These are phyloP conservation scores for Pseudoatta argentina DNA, from an alignment of 1,140 invertebrate species.

Conservation along the genomic window DNA sequence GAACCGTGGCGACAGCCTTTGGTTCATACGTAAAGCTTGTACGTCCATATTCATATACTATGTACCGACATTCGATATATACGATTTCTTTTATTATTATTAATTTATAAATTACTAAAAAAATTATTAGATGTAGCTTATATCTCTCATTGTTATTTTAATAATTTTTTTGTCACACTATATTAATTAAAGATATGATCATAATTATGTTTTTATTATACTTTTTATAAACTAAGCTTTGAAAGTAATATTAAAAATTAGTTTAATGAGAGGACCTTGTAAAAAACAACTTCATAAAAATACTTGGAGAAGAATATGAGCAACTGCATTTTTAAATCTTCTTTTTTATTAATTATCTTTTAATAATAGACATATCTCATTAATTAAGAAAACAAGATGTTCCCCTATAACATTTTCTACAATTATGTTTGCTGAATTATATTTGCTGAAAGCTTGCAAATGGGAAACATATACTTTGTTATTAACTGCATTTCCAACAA, in stretches of 20 bases:
- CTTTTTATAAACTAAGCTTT: not conserved
- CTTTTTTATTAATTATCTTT: constrained; percentile 41
- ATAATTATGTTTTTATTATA: not conserved
- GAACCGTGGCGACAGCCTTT: constrained; percentile 8
- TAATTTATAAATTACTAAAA: not conserved
- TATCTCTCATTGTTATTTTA: not conserved
- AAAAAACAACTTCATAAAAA: not conserved
- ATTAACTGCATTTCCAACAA: too few relatives aligned
- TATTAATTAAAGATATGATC: not conserved
- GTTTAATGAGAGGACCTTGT: not conserved
- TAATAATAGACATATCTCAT: constrained; percentile 79
- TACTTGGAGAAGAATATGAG: not conserved
- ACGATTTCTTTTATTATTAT: not conserved
- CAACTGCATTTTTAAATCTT: not conserved
- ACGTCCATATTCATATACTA: not conserved
- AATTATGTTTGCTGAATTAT: too few relatives aligned
- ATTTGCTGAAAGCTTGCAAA: too few relatives aligned
- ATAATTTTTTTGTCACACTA: not conserved
- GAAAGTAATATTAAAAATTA: not conserved
- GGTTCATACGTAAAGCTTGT: not conserved
- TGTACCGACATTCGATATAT: constrained; percentile 52
- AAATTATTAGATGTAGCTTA: not conserved
- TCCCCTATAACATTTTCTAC: constrained; percentile 18
- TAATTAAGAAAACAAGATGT: constrained; percentile 79
- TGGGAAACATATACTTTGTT: too few relatives aligned